phyloP scores from a whole-genome alignment of 2,113 vertebrate genomes.

The Rhinoptilus africanus region DNA sequence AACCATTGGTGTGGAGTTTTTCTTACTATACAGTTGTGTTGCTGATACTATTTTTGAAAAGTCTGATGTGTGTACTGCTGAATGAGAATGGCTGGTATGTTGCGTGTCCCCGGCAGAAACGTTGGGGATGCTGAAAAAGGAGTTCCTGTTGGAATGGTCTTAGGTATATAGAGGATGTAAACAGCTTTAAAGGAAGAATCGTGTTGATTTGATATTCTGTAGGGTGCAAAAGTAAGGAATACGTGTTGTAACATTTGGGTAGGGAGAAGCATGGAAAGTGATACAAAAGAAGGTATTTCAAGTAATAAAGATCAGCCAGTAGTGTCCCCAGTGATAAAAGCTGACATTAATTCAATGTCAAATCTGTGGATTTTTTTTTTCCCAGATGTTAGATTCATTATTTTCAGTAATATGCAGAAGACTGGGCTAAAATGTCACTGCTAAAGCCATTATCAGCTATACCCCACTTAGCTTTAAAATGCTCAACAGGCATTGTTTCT shows the following conservation, averaged over 20 bases:
- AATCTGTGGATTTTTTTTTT: neutral
- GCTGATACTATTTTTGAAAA: neutral
- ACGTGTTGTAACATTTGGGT: neutral
- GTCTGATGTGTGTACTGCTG: neutral
- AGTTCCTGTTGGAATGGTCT: neutral
- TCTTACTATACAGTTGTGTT: neutral
- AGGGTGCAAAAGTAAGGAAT: neutral
- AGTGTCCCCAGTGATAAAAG: neutral
- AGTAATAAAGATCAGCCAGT: neutral
- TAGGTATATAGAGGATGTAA: neutral
- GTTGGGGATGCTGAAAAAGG: neutral
- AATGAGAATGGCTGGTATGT: neutral
- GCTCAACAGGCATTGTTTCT: neutral
- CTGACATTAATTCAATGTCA: neutral
- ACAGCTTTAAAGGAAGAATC: neutral
- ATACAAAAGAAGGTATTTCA: neutral
- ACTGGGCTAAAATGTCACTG: neutral
- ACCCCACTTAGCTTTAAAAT: neutral
- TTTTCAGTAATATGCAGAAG: neutral
- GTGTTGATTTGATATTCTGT: neutral
- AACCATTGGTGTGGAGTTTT: conserved; percentile 51
- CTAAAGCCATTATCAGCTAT: neutral
- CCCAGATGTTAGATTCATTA: neutral
- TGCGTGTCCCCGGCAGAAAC: neutral
- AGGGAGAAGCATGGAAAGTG: neutral